phyloP scores from a whole-genome alignment of 1,140 invertebrate species.

The Rhagoletis zephyria region DNA sequence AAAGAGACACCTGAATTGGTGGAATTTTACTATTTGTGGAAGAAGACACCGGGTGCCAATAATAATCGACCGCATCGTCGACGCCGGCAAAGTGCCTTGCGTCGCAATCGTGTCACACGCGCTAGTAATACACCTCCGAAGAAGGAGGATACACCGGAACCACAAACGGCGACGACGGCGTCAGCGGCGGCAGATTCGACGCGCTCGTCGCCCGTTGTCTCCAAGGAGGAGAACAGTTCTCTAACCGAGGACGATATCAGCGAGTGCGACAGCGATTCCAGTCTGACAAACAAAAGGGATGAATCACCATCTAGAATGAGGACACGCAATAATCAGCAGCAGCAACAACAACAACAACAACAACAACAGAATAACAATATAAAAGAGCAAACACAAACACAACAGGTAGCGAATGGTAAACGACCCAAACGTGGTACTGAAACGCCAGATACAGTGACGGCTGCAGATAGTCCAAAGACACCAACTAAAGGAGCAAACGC shows the following conservation, averaged over 20 bases:
- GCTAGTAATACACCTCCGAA: conserved; percentile 75
- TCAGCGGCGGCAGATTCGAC: conserved; percentile 64
- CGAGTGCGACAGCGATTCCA: conserved; percentile 93
- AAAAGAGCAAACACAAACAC: conserved; percentile 59
- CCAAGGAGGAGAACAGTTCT: conserved; percentile 85
- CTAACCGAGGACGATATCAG: conserved; percentile 94
- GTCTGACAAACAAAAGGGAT: conserved; percentile 80
- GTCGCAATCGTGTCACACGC: conserved; percentile 88
- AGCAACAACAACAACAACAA: neutral
- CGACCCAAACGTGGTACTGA: conserved; percentile 82
- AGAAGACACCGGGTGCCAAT: conserved; percentile 99
- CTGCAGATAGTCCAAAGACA: conserved; percentile 75
- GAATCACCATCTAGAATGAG: conserved; percentile 89
- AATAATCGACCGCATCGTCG: conserved; percentile 92
- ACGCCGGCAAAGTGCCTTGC: conserved; percentile 89
- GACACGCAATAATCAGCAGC: conserved; percentile 84
- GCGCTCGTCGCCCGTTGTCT: conserved; percentile 78
- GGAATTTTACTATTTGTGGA: conserved; percentile 99
- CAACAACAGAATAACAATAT: conserved; percentile 60
- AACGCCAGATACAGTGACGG: conserved; percentile 76
- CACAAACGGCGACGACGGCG: conserved; percentile 73
- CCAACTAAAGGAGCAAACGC: conserved; percentile 74
- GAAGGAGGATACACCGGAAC: conserved; percentile 73
- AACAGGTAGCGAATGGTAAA: conserved; percentile 80
- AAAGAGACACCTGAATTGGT: conserved; percentile 97